Base-by-base conservation (phyloP, 2,888 invertebrate genomes). In the Meliscaeva auricollis region DNA sequence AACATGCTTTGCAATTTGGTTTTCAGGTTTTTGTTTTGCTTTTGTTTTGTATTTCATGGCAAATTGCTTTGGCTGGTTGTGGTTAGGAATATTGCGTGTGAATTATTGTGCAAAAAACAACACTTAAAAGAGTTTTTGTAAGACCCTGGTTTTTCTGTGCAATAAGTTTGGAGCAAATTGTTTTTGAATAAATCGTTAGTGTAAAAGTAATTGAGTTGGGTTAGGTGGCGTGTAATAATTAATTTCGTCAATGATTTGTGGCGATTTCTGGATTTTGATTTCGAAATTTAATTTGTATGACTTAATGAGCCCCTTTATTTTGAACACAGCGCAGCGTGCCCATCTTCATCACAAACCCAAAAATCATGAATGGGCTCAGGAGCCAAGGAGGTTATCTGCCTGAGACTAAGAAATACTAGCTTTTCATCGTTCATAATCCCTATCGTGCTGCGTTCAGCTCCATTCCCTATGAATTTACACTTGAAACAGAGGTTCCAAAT, bases 31-130 rank as follows among this genome's bases (percentile, higher is more conserved):
- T 13, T 64, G 32, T 20, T 13, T 48, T 48, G n/a, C n/a, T 50
- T 44, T 60, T 41, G 8, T 38, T 22, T n/a, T 32, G n/a, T n/a
- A n/a, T 64, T 66, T 6, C 17, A 50, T 50, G 3, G 50, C 20
- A 48, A 66, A 66, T 50, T 50, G 48, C 50, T 35, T 20, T 66
- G 50, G 48, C 35, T 58, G 17, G 9, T 7, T 26, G 44, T 64
- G 64, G 46, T 50, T 35, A 8, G 50, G 13, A 66, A 50, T 22
- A 50, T 66, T 66, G 66, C 66, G 66, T 66, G 66, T 66, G 35
- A 66, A 50, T 50, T 50, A 66, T 50, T 48, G 44, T 35, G n/a
- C 2, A 22, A 17, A 48, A 48, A 66, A 20, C 26, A 26, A 48
- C 11, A n/a, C 0, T 22, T 20, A 9, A 32, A 32, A 64, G 4